Evolutionary conservation across 2,113 vertebrate species (phyloP).

Genomic region (Labeo catla): DNA sequence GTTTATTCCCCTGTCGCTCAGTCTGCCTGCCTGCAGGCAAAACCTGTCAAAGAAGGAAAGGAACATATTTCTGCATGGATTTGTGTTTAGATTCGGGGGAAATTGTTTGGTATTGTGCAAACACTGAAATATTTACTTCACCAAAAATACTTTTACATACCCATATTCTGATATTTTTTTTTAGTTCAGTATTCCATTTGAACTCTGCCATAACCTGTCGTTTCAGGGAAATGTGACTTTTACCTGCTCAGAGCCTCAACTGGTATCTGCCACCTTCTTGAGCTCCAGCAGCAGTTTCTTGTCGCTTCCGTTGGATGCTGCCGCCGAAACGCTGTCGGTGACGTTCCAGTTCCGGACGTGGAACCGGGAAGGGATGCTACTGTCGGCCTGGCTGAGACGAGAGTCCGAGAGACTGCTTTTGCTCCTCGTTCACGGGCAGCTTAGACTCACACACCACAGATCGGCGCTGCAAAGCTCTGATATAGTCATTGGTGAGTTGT

Average conservation of each 20-base stretch:
- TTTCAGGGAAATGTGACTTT: constrained; percentile 86
- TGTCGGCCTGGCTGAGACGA: constrained; percentile 76
- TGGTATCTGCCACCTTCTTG: constrained; percentile 81
- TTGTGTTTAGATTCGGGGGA: constrained; percentile 11
- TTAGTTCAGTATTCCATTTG: background rate
- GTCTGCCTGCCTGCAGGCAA: background rate
- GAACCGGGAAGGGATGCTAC: constrained; percentile 81
- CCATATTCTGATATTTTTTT: background rate
- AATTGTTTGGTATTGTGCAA: constrained; percentile 21
- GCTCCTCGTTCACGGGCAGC: constrained; percentile 71
- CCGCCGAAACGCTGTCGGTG: constrained; percentile 78
- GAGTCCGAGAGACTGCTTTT: constrained; percentile 75
- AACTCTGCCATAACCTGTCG: background rate
- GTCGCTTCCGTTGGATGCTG: constrained; percentile 70
- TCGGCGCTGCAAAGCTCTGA: constrained; percentile 68
- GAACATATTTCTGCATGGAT: constrained; percentile 10
- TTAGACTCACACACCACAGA: constrained; percentile 77
- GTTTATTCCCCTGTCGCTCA: background rate
- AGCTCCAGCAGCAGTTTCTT: constrained; percentile 78
- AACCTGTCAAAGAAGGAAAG: constrained; percentile 21
- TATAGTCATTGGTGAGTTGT: constrained; percentile 76
- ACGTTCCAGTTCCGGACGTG: constrained; percentile 86
- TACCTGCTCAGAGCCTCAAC: constrained; percentile 80
- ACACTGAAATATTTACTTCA: constrained; percentile 12
- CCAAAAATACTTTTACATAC: background rate